Base-by-base conservation (phyloP, 1,140 invertebrate genomes). In the Scaptodrosophila lebanonensis region DNA sequence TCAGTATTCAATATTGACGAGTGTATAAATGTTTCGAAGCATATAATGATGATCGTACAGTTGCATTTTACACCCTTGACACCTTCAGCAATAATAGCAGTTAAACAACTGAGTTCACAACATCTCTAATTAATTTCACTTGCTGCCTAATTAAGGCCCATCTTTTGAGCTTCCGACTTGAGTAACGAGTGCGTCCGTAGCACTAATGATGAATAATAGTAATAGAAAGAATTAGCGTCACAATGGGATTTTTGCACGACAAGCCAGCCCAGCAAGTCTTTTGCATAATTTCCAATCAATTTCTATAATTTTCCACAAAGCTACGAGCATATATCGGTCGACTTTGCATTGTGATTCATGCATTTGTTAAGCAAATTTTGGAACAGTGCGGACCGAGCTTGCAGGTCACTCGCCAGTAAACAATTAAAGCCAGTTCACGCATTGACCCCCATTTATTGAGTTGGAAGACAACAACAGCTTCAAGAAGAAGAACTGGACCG, bases 381-480 rank as follows among this genome's bases (percentile, higher is more conserved):
- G 2, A 27, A 32, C 38, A 32, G 22, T 20, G 35, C 49, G 17
- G 51, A 36, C 33, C 38, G 25, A 29, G 32, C n/a, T 25, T 25
- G 22, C 22, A 25, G 22, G 3, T 8, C 3, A 25, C 8, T 8
- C 3, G 22, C 8, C 22, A 15, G 32, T 29, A 50, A 30, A 39
- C 73, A 77, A 79, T 79, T 79, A 77, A 71, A 68, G 64, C 51
- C 68, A 57, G 68, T 65, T 77, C 65, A 77, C 68, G 53, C 65
- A 65, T 65, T 77, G 73, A 77, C 73, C 73, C 73, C 68, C 16
- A 22, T 59, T 58, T 58, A 77, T 77, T 79, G 68, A 79, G 50
- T 47, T 59, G 32, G 8, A 25, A 25, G 22, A 25, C n/a, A 64
- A 48, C 53, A 43, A 13, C 25, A 22, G 25, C 29, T 25, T 44